These are phyloP conservation scores for Corvus cornix DNA, from an alignment of 2,113 vertebrate species.

Conservation along the genomic window DNA sequence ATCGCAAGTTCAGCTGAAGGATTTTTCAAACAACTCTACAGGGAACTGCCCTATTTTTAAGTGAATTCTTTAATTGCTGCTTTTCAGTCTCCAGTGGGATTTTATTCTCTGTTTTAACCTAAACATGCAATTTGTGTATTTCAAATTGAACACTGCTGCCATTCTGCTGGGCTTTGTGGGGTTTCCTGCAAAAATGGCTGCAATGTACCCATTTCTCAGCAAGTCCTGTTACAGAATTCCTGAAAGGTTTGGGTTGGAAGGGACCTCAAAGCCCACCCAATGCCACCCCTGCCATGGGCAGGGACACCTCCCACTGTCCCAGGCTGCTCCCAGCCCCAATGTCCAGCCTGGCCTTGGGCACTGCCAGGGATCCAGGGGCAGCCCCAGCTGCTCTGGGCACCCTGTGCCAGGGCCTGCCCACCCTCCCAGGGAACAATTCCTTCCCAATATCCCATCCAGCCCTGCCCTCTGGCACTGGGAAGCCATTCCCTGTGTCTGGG, in stretches of 20 bases:
- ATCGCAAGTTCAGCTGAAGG: neutral
- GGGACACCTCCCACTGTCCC: neutral
- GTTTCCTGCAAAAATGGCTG: neutral
- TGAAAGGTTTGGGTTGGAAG: neutral
- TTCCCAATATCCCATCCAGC: neutral
- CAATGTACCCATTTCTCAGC: neutral
- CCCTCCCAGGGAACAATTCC: neutral
- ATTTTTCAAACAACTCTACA: neutral
- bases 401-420: neutral
- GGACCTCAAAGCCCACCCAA: fast-evolving
- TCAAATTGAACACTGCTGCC: neutral
- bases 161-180: neutral
- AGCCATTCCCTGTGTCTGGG: neutral
- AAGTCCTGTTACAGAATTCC: neutral
- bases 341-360: neutral
- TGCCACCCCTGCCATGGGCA: neutral
- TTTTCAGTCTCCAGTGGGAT: neutral
- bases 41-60: neutral
- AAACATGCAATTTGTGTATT: neutral
- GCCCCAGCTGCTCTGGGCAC: neutral
- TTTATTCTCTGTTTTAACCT: neutral
- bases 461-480: neutral
- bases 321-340: neutral
- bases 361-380: neutral
- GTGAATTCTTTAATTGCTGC: neutral